A percentile compares a stretch with the other conserved stretches of the same genome.
phyloP scores from a whole-genome alignment of 2,888 invertebrate genomes.

The Teleogryllus oceanicus region DNA sequence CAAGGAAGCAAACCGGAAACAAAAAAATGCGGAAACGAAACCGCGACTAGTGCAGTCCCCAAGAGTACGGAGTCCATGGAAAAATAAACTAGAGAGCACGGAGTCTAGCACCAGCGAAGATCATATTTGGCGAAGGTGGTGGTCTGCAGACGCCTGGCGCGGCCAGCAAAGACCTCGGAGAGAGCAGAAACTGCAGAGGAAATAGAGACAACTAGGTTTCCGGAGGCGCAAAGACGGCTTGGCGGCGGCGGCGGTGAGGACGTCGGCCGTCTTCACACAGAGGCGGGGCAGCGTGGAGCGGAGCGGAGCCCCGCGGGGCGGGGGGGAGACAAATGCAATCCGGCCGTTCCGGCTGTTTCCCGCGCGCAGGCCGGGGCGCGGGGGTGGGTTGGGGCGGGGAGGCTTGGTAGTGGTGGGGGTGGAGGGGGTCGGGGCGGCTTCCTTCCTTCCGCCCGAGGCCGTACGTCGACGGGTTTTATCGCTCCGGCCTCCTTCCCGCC shows the following conservation, averaged over 20 bases:
- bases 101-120: too few relatives aligned
- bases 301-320: not conserved
- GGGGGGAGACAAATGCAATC: not conserved
- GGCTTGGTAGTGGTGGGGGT: not conserved
- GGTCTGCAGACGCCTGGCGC: too few relatives aligned
- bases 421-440: not conserved
- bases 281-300: not conserved
- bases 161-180: too few relatives aligned
- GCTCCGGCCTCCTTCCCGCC: not conserved
- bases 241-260: not conserved
- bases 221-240: not conserved
- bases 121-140: too few relatives aligned
- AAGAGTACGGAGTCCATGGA: too few relatives aligned
- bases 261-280: not conserved
- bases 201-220: too few relatives aligned
- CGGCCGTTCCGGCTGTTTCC: not conserved
- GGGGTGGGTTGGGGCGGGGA: not conserved
- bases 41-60: too few relatives aligned
- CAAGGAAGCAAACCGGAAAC: too few relatives aligned
- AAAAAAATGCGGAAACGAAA: too few relatives aligned
- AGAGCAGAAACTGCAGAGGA: too few relatives aligned
- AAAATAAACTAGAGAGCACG: too few relatives aligned
- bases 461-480: slow-evolving; percentile 18
- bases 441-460: not conserved
- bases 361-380: not conserved